Evolutionary conservation across 2,113 vertebrate genomes (phyloP).

Genomic region (Isichthys henryi): DNA sequence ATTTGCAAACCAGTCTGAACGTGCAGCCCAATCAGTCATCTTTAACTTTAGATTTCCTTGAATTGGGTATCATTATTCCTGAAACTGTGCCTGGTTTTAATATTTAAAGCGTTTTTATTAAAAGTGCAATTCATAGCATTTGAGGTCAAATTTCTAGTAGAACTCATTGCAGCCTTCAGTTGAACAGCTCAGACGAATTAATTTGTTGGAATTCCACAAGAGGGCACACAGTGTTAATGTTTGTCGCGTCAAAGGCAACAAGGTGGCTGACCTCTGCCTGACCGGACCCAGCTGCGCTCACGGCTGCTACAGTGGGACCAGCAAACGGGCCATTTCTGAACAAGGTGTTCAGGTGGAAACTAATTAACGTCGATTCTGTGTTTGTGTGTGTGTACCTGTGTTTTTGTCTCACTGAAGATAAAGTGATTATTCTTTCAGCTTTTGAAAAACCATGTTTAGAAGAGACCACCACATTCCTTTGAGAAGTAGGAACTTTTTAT

Average conservation of each 20-base stretch:
- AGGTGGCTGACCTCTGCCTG: constrained; percentile 13
- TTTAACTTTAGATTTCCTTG: neutral
- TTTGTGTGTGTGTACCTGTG: neutral
- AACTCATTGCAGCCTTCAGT: constrained; percentile 51
- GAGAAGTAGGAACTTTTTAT: neutral
- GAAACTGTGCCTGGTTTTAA: neutral
- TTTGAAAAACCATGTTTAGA: neutral
- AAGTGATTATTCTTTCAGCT: neutral
- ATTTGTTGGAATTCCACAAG: constrained; percentile 76
- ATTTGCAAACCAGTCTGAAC: neutral
- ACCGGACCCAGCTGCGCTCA: neutral
- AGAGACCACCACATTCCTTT: neutral
- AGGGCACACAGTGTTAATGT: constrained; percentile 31
- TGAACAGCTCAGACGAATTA: constrained; percentile 55
- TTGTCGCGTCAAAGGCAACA: constrained; percentile 19
- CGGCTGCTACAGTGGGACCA: neutral
- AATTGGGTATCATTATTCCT: neutral
- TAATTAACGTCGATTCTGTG: neutral
- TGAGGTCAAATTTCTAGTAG: neutral
- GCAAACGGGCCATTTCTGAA: neutral
- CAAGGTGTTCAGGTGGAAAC: neutral
- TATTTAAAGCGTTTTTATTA: neutral
- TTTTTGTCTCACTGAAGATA: neutral
- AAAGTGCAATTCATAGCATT: neutral
- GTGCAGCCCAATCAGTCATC: neutral